Base-by-base conservation (phyloP, 2,888 invertebrate genomes). In the Diarsia rubi region DNA sequence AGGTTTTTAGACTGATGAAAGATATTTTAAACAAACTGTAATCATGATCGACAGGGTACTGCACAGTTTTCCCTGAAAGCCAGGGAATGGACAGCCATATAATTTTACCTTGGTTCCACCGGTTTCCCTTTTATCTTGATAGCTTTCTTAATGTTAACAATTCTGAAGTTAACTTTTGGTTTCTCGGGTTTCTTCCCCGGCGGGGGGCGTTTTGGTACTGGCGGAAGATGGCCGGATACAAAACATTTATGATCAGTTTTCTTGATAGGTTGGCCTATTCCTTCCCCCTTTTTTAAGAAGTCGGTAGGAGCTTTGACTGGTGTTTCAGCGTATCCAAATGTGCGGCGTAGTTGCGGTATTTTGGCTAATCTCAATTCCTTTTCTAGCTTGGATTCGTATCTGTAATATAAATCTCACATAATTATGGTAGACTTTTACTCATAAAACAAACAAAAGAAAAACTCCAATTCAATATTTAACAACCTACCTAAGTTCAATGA, bases 321-420 rank as follows among this genome's bases (percentile, higher is more conserved):
- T 12, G 97, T 97, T 86, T 97, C 97, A 0, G 98, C 97, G 86
- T 97, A 97, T 0, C 98, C 98, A 97, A 98, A 98, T 0, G 97
- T 97, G 64, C 97, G 97, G 85, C 97, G 97, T 2, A 94, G 89
- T 82, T 97, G 95, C 3, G 93, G 94, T 75, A 87, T 94, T 88
- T 96, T 97, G 49, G 91, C 42, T 78, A 94, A 94, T 85, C 93
- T 95, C 45, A 97, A 90, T 70, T 97, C 95, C 73, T 95, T 93
- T 72, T 96, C 92, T 88, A 96, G 92, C 92, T 97, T 93, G 0
- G 97, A 97, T 86, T 95, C 94, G 86, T 97, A 97, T 87, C 97
- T 97, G 85, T 44, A 81, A 81, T 37, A 21, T 44, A 42, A 19
- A 47, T 52, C 19, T 24, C 24, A 44, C 47, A 21, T 27, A n/a